Base-by-base conservation (phyloP, 2,888 invertebrate genomes). In the Clistopyga incitator region DNA sequence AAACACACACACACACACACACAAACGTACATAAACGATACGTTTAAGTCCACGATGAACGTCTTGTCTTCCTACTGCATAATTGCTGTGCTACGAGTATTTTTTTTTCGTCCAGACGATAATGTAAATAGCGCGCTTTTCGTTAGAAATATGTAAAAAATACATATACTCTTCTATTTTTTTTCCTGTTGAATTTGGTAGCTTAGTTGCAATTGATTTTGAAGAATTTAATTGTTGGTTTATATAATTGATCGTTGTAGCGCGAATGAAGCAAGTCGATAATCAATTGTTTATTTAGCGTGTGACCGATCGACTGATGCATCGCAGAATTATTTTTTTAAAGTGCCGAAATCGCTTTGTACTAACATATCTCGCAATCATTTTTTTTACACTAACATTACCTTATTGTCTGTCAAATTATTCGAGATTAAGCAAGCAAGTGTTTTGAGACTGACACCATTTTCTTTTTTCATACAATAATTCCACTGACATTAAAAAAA, bases 61-160 rank as follows among this genome's bases (percentile, higher is more conserved):
- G 59, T 64, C 50, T 75, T 75, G 75, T 78, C 78, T 82, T 81
- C 82, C 82, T 29, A 29, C 65, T 81, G 68, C 70, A 45, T 68
- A 71, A 54, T 13, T 34, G 23, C 52, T 68, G 15, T 42, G 13
- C 54, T 52, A 25, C 70, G 78, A 56, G 42, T 72, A n/a, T 15
- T 23, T 23, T 54, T 50, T 70, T 78, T 78, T 3, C 64, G 42
- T 34, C 42, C 13, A 23, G 13, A 34, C n/a, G 72, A 29, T 42
- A 50, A 42, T 68, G 77, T 72, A 77, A 45, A 82, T 68, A 78
- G 29, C 56, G 18, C 42, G 23, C 11, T 13, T 65, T 61, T 71
- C 71, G 42, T 56, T 42, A 74, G 25, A 54, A n/a, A 56, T 59
- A 56, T 70, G 34, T 25, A 23, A 54, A n/a, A 64, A 38, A 38